Percentiles rank a stretch among this genome's conserved stretches.
phyloP scores from a whole-genome alignment of 2,113 vertebrate species.

The Sorex araneus region DNA sequence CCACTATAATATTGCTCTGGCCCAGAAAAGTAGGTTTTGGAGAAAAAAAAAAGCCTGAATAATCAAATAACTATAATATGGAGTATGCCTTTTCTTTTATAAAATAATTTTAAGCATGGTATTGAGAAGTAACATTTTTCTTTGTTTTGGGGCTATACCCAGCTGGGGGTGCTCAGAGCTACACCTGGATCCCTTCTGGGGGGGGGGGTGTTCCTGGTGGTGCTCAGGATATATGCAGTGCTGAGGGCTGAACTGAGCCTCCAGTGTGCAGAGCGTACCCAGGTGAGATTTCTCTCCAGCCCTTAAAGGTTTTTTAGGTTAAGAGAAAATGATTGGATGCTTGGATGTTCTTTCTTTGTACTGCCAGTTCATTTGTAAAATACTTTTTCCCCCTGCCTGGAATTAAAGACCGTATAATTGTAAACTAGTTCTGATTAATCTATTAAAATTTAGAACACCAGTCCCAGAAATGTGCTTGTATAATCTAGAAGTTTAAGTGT shows the following conservation, averaged over 20 bases:
- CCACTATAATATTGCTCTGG: too few species aligned
- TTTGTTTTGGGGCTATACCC: background rate
- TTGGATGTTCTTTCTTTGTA: conserved; percentile 19
- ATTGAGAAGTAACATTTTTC: background rate
- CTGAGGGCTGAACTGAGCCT: too few species aligned
- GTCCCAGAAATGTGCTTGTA: conserved; percentile 48
- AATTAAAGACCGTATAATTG: background rate
- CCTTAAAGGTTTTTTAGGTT: conserved; percentile 42
- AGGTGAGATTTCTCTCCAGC: too few species aligned
- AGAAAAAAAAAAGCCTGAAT: background rate
- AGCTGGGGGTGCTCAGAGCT: too few species aligned
- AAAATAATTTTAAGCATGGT: conserved; percentile 39
- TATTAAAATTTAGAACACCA: conserved; percentile 30
- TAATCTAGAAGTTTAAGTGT: conserved; percentile 67
- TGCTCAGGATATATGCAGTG: too few species aligned
- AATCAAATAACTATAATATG: background rate
- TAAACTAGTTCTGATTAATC: background rate
- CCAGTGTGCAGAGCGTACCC: too few species aligned
- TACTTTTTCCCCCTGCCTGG: background rate
- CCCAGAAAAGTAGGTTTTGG: too few species aligned
- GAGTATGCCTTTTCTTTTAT: conserved; percentile 51
- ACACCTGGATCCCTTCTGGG: too few species aligned
- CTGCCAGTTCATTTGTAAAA: conserved; percentile 5
- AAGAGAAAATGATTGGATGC: conserved; percentile 36
- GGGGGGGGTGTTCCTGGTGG: too few species aligned